Percentiles rank a stretch among this genome's conserved stretches.
Evolutionary conservation across 53 echinoderm and acorn worm species (phyloP).

Genomic region (Holothuria leucospilota): DNA sequence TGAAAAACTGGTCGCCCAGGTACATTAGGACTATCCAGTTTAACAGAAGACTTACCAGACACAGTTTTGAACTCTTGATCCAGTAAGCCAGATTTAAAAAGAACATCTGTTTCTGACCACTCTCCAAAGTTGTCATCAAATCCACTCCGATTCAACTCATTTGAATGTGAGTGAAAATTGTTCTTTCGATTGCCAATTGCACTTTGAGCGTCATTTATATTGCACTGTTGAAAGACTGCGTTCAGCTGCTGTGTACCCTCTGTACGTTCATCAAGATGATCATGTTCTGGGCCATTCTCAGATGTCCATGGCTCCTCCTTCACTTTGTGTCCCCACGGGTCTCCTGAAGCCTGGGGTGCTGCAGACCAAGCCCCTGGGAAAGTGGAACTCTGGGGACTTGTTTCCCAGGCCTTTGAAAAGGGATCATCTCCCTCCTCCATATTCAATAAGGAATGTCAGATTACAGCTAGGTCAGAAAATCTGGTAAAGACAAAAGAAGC

Average conservation of each 20-base stretch:
- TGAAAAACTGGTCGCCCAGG: no score
- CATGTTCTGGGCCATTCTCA: no score
- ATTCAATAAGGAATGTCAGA: no score
- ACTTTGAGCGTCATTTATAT: neutral
- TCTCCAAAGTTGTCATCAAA: constrained; percentile 84
- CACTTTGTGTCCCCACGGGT: neutral
- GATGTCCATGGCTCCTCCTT: neutral
- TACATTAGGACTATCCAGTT: neutral
- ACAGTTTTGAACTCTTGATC: constrained; percentile 86
- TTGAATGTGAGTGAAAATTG: no score
- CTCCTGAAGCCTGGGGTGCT: neutral
- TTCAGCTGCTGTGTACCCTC: neutral
- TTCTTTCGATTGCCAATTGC: constrained; percentile 13
- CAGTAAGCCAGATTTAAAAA: constrained; percentile 79
- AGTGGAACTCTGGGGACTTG: neutral
- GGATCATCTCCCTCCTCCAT: neutral
- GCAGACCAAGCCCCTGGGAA: neutral
- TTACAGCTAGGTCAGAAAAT: no score
- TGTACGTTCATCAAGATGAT: no score
- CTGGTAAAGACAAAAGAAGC: no score
- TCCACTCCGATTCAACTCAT: constrained; percentile 18
- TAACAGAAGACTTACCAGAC: constrained; percentile 54
- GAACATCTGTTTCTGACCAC: constrained; percentile 81
- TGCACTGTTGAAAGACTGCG: constrained; percentile 40
- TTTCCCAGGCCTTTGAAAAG: constrained; percentile 37